Base-by-base conservation (phyloP, 2,113 vertebrate genomes). In the Xiphias gladius region DNA sequence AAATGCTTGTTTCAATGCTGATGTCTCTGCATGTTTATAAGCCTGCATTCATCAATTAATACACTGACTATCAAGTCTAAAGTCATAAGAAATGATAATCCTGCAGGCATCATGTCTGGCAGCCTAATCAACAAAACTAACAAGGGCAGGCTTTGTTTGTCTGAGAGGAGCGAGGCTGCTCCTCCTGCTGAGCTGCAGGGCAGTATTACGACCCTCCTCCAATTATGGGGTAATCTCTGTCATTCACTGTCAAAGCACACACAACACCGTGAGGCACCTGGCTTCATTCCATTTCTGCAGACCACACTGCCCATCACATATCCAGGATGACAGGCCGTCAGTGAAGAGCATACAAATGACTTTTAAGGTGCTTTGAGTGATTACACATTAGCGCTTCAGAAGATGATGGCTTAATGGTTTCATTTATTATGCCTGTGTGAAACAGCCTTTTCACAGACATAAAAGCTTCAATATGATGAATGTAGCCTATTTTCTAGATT, bases 151-250 rank as follows among this genome's bases (percentile, higher is more conserved):
- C 73, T 91, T 79, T 91, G 88, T 89, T 89, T 85, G 84, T 76
- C 43, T 77, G 76, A 65, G 68, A 57, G 67, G 76, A 80, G 70
- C 0, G 2, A 71, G 35, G 80, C 87, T 35, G 64, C 70, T 78
- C 63, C 82, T 87, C 88, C 84, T 74, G 85, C 86, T 89, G 86
- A 83, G 86, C 88, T 80, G 82, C 62, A 37, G 77, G 83, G 48
- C 81, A 70, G 55, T 70, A 50, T 90, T 88, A 83, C 0, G 11
- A 88, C 83, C 88, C 73, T 73, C 67, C 69, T 78, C 65, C 89
- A 93, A 94, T 91, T 89, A 85, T 55, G 43, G 86, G 83, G 71
- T 86, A 73, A 86, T 92, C 80, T 85, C 85, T 91, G 86, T 87
- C 80, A 77, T 73, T 88, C 84, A 89, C 80, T 86, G 81, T 88